Percentiles rank a stretch among this genome's conserved stretches.
phyloP scores from a whole-genome alignment of 2,113 vertebrate species.

The Spilogale gracilis region DNA sequence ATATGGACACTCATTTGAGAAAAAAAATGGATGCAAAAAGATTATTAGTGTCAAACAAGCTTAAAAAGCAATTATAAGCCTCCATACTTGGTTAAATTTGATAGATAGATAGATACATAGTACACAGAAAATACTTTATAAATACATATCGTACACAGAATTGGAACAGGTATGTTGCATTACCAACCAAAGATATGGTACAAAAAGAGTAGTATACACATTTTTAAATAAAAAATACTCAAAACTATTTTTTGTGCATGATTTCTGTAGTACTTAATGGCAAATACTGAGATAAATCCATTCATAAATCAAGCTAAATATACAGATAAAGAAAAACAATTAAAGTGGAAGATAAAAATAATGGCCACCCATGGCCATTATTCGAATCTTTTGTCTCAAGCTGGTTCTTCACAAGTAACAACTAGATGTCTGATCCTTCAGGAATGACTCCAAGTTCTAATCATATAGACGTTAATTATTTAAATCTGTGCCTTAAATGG shows the following conservation, averaged over 20 bases:
- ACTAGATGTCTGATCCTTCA: background rate
- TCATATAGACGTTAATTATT: background rate
- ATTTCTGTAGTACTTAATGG: background rate
- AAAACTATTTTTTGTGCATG: background rate
- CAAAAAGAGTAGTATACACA: background rate
- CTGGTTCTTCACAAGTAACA: background rate
- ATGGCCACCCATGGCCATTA: background rate
- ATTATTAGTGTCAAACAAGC: background rate
- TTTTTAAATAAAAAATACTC: background rate
- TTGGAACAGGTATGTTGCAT: background rate
- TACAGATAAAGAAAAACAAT: slow-evolving; percentile 23
- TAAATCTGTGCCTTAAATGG: background rate
- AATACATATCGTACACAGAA: background rate
- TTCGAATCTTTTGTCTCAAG: background rate
- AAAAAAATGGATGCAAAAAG: background rate
- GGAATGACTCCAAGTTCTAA: background rate
- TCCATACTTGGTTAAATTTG: background rate
- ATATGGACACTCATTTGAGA: background rate
- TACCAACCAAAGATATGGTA: background rate
- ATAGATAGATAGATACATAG: background rate
- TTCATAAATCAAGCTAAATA: background rate
- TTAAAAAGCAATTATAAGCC: slow-evolving; percentile 1
- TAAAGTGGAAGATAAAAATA: background rate
- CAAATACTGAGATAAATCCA: background rate
- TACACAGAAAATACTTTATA: background rate